Base-by-base conservation (phyloP, 1,140 invertebrate genomes). In the Drosophila saltans region DNA sequence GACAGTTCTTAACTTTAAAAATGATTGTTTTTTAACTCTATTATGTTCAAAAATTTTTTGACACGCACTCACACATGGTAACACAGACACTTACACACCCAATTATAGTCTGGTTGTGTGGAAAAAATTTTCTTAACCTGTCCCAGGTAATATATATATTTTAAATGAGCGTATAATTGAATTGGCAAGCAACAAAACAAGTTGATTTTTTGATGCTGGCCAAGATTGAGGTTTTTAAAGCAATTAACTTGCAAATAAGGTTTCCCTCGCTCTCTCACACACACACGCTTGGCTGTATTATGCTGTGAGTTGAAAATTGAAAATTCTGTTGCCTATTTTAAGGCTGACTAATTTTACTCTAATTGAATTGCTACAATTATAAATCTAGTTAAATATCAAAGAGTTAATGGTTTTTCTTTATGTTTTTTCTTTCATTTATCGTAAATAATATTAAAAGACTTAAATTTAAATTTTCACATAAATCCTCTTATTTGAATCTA, bases 131-230 rank as follows among this genome's bases (percentile, higher is more conserved):
- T 62, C 62, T 57, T n/a, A 26, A 45, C 24, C 71, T 77, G 45
- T 24, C 5, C 39, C 72, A 63, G 62, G 75, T 73, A 78, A 78
- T 16, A 16, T 16, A 78, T 73, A 68, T 65, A 65, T 40, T 78
- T 78, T 78, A 73, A 78, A 78, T 78, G 75, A 78, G 75, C 72
- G 74, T 72, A 78, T 78, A 78, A 78, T 78, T 78, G 69, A 78
- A 75, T 78, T 78, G 67, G 64, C 56, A 68, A 68, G 62, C 68
- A 66, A 57, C 75, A 65, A 60, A 75, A 65, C 66, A 76, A 16
- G 39, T 45, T 60, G 45, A 64, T 41, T 48, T 55, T 28, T 10
- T 9, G 40, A 39, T 56, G 39, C 36, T 48, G 69, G 63, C 39
- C 40, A 58, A 16, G 28, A 45, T 11, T 57, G 43, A 33, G 41